These are phyloP conservation scores for Mycogona germanica DNA, from an alignment of 2,888 invertebrate species.

Conservation along the genomic window DNA sequence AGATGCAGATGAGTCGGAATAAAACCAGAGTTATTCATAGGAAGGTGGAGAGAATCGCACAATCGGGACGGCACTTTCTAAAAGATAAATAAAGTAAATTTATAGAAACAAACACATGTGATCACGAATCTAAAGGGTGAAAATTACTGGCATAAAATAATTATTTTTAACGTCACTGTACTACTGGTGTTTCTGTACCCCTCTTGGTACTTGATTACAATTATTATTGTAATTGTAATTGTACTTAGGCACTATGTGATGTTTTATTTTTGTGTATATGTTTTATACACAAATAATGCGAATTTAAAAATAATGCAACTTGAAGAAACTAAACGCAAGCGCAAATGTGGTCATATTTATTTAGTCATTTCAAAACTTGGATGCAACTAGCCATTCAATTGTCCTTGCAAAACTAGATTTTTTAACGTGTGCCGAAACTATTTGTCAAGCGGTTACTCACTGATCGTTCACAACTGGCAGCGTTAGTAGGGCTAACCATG, in stretches of 20 bases:
- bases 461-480: slow-evolving; percentile 22
- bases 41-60: slow-evolving; percentile 21
- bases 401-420: neutral
- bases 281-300: too few species aligned
- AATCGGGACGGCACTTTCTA: slow-evolving; percentile 23
- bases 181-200: too few species aligned
- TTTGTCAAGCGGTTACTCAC: slow-evolving; percentile 10
- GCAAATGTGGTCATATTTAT: neutral
- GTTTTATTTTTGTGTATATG: too few species aligned
- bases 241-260: too few species aligned
- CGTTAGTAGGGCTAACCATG: slow-evolving; percentile 30
- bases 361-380: too few species aligned
- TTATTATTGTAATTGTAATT: too few species aligned
- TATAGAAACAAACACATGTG: too few species aligned
- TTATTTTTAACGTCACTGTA: too few species aligned
- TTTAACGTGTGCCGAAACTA: neutral
- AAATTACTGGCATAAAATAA: too few species aligned
- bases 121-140: too few species aligned
- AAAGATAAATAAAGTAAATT: neutral
- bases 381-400: neutral
- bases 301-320: neutral
- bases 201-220: too few species aligned
- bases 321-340: neutral
- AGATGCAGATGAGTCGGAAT: slow-evolving; percentile 34
- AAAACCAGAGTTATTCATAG: neutral